Evolutionary conservation across 2,113 vertebrate genomes (phyloP).

Genomic region (Otis tarda): DNA sequence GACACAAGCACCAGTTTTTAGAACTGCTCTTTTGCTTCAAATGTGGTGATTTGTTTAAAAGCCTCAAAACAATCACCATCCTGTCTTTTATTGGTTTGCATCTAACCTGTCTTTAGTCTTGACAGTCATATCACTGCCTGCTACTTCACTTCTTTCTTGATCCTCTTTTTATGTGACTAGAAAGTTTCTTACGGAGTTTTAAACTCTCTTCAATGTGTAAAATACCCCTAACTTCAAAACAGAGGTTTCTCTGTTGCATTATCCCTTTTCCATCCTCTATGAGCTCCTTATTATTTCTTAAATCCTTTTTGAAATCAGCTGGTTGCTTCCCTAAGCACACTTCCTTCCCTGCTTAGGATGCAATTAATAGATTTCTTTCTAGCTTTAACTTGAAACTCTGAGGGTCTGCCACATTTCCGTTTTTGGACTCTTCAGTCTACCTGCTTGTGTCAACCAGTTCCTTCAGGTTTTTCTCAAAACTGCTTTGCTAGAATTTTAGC

Average conservation of each 20-base stretch:
- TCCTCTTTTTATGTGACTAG: background rate
- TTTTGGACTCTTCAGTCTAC: background rate
- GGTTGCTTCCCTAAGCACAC: background rate
- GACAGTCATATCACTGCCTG: background rate
- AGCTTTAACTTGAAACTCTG: background rate
- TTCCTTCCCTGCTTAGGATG: background rate
- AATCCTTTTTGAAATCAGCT: background rate
- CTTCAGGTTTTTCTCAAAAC: background rate
- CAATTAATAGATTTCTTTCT: background rate
- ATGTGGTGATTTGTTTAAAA: background rate
- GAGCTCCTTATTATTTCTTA: background rate
- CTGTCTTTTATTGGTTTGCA: background rate
- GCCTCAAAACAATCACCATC: background rate
- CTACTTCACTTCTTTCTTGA: background rate
- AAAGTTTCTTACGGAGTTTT: background rate
- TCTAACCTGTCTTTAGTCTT: background rate
- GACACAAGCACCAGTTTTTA: background rate
- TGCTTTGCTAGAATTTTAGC: background rate
- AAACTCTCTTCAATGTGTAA: background rate
- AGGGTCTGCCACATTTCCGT: background rate
- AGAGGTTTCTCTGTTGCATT: background rate
- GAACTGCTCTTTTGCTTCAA: background rate
- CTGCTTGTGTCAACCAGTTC: background rate
- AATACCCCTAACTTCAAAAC: background rate
- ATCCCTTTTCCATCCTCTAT: background rate